Evolutionary conservation across 2,113 vertebrate genomes (phyloP).

Genomic region (Ammodytes dubius): DNA sequence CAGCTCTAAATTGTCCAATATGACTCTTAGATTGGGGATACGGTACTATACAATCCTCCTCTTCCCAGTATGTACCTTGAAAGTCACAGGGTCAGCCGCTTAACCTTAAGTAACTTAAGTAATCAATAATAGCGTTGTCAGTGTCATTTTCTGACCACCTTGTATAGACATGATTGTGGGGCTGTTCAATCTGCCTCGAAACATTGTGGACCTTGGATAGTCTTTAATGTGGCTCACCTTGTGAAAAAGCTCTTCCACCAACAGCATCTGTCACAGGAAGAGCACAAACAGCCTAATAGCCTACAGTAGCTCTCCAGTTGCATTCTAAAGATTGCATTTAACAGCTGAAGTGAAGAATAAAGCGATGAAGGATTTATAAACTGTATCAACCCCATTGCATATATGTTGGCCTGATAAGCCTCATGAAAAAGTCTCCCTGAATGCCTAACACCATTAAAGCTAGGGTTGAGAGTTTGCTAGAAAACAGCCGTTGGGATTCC

Average conservation of each 20-base stretch:
- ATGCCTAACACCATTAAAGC: neutral
- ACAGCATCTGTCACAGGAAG: neutral
- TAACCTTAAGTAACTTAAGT: no score
- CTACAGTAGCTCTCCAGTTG: neutral
- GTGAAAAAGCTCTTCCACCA: neutral
- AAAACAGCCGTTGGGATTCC: no score
- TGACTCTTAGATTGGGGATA: neutral
- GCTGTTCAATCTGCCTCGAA: conserved; percentile 7
- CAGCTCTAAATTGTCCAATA: neutral
- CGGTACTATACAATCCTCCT: neutral
- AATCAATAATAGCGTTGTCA: conserved; percentile 6
- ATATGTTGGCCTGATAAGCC: conserved; percentile 3
- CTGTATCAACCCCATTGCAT: neutral
- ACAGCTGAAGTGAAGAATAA: conserved; percentile 9
- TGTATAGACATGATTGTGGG: neutral
- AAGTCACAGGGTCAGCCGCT: neutral
- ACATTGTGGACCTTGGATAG: neutral
- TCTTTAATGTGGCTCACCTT: conserved; percentile 2
- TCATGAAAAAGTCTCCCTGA: neutral
- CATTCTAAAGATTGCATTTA: conserved; percentile 18
- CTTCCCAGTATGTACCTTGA: neutral
- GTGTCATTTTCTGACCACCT: conserved; percentile 2
- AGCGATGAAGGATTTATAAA: neutral
- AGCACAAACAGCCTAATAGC: neutral
- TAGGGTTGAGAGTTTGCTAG: no score